Evolutionary conservation across 2,888 invertebrate genomes (phyloP), one percentile per base, ranked within the genome.

Genomic region (Clitarchus hookeri): DNA sequence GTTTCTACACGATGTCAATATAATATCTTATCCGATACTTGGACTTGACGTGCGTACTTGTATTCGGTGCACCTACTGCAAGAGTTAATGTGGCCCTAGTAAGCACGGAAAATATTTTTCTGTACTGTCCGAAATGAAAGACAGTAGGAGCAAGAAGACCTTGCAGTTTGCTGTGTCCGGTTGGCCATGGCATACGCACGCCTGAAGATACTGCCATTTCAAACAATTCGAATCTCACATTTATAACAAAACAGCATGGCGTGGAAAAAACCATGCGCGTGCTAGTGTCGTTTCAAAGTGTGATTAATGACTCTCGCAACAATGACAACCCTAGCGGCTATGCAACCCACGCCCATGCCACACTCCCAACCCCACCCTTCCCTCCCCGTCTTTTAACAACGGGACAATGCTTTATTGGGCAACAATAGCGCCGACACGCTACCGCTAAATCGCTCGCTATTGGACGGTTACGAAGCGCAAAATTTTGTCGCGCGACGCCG

Each of bases 381-480:
- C 44, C 53, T n/a, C 84, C 26, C 84, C 82, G 36, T 82, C 82
- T 82, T 82, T 82, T 82, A 82, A 85, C 82, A 86, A 86, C 86
- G 84, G 86, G 84, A 86, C 86, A 86, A 86, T 84, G 86, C 86
- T 86, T 86, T 86, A 86, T 86, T 86, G 86, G 86, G 84, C 86
- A 86, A 86, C 86, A 86, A 86, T 86, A 80, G 86, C 48, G 54
- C 84, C 84, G 86, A 86, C 86, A 86, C 86, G 84, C 86, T 86
- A 80, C 77, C 86, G 86, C 86, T 84, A 86, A 86, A 86, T 86
- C 86, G 86, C 80, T 84, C 53, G 84, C 86, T 80, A 86, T 86
- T 86, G 86, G 86, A 86, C 86, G 84, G 84, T 86, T 84, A 84
- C 84, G 86, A 80, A 86, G 86, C 86, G 86, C 86, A 86, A 86